Percentiles rank a stretch among this genome's conserved stretches.
These are phyloP conservation scores for Leptinotarsa tumamoca DNA, from an alignment of 2,888 invertebrate genomes.

Conservation along the genomic window DNA sequence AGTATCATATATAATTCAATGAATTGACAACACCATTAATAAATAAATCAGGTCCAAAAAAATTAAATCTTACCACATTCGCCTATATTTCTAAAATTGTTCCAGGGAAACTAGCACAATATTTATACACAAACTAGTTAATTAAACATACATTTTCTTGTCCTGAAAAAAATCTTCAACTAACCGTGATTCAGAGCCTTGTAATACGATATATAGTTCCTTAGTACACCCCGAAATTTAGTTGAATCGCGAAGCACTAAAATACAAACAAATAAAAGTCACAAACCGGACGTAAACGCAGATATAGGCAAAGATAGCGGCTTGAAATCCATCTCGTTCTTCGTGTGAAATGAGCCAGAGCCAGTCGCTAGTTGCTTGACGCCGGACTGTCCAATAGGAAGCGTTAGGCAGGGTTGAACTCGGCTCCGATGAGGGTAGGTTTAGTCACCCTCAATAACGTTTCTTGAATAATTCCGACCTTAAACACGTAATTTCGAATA, in stretches of 20 bases:
- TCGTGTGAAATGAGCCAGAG: slow-evolving; percentile 10
- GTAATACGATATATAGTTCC: background rate
- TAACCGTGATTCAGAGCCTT: background rate
- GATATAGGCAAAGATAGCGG: slow-evolving; percentile 12
- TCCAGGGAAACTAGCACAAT: background rate
- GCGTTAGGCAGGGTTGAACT: slow-evolving; percentile 37
- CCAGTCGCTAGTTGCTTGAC: slow-evolving; percentile 24
- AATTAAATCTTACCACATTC: background rate
- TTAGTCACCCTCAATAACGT: background rate
- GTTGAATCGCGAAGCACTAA: background rate
- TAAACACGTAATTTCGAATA: too few species aligned
- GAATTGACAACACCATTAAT: background rate
- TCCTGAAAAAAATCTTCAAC: background rate
- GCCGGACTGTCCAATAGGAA: slow-evolving; percentile 41
- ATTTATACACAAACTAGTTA: too few species aligned
- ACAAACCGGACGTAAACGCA: background rate
- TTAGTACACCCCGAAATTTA: background rate
- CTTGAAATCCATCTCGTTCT: slow-evolving; percentile 32
- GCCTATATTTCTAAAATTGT: background rate
- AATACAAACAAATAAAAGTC: slow-evolving; percentile 7
- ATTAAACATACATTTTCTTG: background rate
- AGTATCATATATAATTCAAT: too few species aligned
- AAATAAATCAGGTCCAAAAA: background rate
- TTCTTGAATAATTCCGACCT: too few species aligned
- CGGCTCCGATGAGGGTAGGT: background rate